Conservation (phyloP, 2,797 vertebrate genomes). For the Pantherophis vulpinus region DNA sequence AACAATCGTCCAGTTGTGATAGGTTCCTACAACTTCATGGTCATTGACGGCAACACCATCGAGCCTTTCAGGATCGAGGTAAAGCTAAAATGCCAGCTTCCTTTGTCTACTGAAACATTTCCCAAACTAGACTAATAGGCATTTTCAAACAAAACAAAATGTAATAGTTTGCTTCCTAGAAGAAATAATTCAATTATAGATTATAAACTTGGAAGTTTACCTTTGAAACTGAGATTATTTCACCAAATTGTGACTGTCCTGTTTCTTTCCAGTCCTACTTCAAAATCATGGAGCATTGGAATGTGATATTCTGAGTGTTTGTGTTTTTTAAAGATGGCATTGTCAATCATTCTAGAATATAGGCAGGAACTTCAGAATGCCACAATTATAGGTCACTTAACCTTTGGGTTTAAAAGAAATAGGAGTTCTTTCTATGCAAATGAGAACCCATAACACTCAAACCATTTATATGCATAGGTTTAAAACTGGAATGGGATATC, state of each 20-base stretch:
- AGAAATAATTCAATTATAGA: not conserved
- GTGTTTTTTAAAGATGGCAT: not conserved
- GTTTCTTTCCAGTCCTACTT: not conserved
- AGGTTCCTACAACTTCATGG: constrained; percentile 73
- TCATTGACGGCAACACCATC: constrained; percentile 70
- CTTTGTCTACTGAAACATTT: not conserved
- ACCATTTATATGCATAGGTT: not conserved
- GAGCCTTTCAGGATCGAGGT: constrained; percentile 66
- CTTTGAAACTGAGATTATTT: not conserved
- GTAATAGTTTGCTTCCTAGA: not conserved
- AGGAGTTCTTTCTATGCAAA: not conserved
- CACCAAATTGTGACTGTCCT: not conserved
- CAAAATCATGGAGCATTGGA: not conserved
- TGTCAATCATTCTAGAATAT: not conserved
- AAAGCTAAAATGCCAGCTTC: not conserved
- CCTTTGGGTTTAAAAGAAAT: not conserved
- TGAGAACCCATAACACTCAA: not conserved
- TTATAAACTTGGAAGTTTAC: not conserved
- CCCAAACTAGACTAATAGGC: not conserved
- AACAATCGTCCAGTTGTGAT: constrained; percentile 75
- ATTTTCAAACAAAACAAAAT: not conserved
- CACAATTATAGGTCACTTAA: not conserved
- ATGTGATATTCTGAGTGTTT: not conserved
- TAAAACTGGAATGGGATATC: not conserved
- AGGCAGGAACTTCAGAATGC: not conserved